phyloP scores from a whole-genome alignment of 2,113 vertebrate genomes.

The Dicaeum eximium region DNA sequence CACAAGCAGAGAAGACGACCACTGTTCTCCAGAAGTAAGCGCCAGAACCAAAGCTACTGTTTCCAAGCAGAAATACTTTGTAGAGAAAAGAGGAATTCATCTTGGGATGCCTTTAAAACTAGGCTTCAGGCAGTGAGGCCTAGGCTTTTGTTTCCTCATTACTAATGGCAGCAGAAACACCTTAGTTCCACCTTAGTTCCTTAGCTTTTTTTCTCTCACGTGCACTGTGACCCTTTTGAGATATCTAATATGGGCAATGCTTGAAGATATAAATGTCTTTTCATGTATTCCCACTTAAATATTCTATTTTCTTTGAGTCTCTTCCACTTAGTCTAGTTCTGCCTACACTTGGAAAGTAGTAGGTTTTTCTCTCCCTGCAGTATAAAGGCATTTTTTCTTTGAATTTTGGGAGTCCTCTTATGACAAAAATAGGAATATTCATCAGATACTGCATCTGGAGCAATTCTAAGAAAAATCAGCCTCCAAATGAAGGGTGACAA shows the following conservation, averaged over 20 bases:
- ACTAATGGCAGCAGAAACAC: background rate
- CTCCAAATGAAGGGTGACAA: background rate
- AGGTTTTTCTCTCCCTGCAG: background rate
- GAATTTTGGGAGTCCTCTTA: background rate
- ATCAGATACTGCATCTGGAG: background rate
- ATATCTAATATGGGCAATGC: background rate
- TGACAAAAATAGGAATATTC: background rate
- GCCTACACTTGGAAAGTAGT: background rate
- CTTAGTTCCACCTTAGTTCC: fast-evolving
- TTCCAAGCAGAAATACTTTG: background rate
- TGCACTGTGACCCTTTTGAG: background rate
- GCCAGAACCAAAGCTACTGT: background rate
- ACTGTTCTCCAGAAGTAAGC: background rate
- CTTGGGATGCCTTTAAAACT: background rate
- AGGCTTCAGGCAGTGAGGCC: background rate
- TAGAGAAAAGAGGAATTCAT: background rate
- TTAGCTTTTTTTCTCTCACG: fast-evolving
- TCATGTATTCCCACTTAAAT: background rate
- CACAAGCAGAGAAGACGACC: background rate
- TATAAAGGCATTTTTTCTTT: background rate
- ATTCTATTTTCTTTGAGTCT: background rate
- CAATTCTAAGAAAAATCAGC: background rate
- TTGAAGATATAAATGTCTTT: background rate
- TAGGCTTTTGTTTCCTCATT: background rate
- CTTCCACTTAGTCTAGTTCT: background rate